A percentile compares a stretch with the other conserved stretches of the same genome.
phyloP scores from a whole-genome alignment of 2,888 invertebrate genomes.

The Acleris cristana region DNA sequence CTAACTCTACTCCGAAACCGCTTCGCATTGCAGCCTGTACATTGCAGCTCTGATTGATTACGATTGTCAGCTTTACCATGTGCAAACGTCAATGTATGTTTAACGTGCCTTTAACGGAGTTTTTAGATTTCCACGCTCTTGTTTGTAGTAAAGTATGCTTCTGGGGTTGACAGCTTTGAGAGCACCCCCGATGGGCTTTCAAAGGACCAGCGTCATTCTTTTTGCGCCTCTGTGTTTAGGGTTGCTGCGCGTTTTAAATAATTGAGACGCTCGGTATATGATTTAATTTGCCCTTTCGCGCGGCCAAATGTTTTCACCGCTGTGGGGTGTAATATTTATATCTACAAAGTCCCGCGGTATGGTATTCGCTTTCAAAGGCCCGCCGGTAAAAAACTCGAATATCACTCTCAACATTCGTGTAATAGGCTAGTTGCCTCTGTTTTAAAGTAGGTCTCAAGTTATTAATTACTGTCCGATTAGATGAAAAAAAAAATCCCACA shows the following conservation, averaged over 20 bases:
- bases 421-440: no score
- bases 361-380: constrained; percentile 45
- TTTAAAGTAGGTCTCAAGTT: no score
- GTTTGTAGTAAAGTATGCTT: constrained; percentile 66
- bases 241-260: constrained; percentile 74
- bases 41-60: constrained; percentile 62
- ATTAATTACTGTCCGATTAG: no score
- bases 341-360: constrained; percentile 49
- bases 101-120: constrained; percentile 45
- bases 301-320: constrained; percentile 58
- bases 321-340: constrained; percentile 58
- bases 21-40: constrained; percentile 53
- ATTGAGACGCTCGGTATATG: constrained; percentile 78
- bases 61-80: constrained; percentile 44
- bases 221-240: constrained; percentile 69
- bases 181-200: constrained; percentile 76
- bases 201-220: constrained; percentile 79
- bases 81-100: constrained; percentile 56
- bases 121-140: constrained; percentile 56
- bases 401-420: constrained; percentile 7
- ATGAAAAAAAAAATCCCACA: no score
- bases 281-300: constrained; percentile 80
- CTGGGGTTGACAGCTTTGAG: constrained; percentile 81
- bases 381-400: constrained; percentile 25
- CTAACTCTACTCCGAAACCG: constrained; percentile 49